These are phyloP conservation scores for Chromis chromis DNA, from an alignment of 2,797 vertebrate species.

Conservation along the genomic window DNA sequence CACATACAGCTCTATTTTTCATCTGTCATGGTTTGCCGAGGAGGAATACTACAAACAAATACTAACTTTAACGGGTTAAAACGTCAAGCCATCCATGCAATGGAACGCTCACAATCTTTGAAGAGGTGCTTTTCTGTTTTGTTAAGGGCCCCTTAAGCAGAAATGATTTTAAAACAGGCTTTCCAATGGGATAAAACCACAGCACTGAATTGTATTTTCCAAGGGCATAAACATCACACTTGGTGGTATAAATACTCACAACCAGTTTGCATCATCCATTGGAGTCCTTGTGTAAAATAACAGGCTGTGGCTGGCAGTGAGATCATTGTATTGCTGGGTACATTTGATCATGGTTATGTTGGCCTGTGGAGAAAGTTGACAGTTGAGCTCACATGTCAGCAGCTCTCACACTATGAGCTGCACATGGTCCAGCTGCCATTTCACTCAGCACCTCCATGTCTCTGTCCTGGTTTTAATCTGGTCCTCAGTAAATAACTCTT, in stretches of 20 bases:
- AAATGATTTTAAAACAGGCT: neutral
- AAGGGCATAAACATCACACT: neutral
- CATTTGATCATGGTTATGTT: neutral
- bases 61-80: too few relatives aligned
- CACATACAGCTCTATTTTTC: neutral
- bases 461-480: constrained; percentile 18
- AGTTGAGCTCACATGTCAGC: constrained; percentile 54
- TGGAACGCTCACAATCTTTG: neutral
- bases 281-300: neutral
- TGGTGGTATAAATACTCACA: neutral
- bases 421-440: constrained; percentile 46
- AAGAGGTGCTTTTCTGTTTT: constrained; percentile 1
- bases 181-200: neutral
- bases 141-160: neutral
- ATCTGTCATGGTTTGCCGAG: neutral
- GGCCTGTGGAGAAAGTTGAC: constrained; percentile 46
- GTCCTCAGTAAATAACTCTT: neutral
- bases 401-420: constrained; percentile 50
- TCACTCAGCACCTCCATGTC: constrained; percentile 49
- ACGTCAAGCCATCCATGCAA: neutral
- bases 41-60: neutral
- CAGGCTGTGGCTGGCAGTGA: neutral
- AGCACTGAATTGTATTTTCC: neutral
- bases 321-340: neutral
- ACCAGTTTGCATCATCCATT: constrained; percentile 30